Evolutionary conservation across 2,888 invertebrate genomes (phyloP).

Genomic region (Andrena fulva): DNA sequence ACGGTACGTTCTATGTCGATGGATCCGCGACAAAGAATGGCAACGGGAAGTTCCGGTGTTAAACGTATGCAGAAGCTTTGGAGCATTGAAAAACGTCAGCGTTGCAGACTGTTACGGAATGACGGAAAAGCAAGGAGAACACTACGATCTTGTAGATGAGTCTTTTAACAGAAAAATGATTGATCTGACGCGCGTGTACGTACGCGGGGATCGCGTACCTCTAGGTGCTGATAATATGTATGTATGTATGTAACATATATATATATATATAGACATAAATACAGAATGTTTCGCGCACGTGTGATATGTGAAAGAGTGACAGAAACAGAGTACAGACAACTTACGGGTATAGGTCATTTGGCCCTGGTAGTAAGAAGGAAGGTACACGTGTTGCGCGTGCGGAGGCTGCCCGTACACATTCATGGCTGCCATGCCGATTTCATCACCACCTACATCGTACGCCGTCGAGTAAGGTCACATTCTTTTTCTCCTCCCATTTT

Average conservation of each 20-base stretch:
- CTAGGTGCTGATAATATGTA: constrained; percentile 50
- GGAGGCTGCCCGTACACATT: constrained; percentile 90
- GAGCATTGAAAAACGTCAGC: neutral
- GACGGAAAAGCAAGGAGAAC: neutral
- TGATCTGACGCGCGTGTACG: constrained; percentile 24
- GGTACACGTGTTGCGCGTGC: constrained; percentile 92
- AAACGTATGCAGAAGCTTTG: neutral
- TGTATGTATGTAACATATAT: constrained; percentile 39
- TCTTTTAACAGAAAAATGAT: constrained; percentile 15
- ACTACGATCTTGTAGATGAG: constrained; percentile 1
- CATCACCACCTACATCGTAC: constrained; percentile 83
- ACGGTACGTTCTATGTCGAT: too few species aligned
- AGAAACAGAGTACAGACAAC: constrained; percentile 85
- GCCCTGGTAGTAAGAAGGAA: constrained; percentile 93
- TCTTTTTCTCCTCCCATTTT: constrained; percentile 58
- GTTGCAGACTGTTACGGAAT: neutral
- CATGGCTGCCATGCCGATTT: constrained; percentile 85
- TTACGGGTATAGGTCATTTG: constrained; percentile 92
- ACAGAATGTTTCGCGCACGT: constrained; percentile 62
- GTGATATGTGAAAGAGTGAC: constrained; percentile 69
- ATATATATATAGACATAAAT: constrained; percentile 28
- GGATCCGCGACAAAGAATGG: too few species aligned
- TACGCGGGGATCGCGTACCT: constrained; percentile 33
- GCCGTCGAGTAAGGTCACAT: constrained; percentile 75
- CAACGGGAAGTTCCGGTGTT: neutral